phyloP scores from a whole-genome alignment of 53 echinoderm and acorn worm species.

The Glandiceps talaboti region DNA sequence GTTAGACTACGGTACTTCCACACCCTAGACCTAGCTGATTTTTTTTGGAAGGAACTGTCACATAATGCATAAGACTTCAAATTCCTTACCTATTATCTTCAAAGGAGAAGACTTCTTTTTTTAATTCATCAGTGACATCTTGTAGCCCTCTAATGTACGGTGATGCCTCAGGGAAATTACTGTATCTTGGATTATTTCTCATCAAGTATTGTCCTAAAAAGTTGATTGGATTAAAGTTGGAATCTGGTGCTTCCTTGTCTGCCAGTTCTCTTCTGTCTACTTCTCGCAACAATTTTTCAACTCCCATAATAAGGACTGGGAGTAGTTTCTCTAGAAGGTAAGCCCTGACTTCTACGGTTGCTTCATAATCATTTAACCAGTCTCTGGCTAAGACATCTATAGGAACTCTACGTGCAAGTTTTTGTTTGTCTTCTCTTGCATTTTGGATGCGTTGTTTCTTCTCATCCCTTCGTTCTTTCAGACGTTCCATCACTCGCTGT shows the following conservation, averaged over 20 bases:
- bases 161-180: conserved; percentile 96
- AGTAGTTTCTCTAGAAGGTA: conserved; percentile 89
- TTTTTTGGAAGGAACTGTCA: no score
- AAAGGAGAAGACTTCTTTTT: conserved; percentile 93
- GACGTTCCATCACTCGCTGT: conserved; percentile 72
- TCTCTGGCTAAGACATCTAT: conserved; percentile 77
- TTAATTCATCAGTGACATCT: conserved; percentile 92
- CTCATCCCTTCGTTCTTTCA: conserved; percentile 54
- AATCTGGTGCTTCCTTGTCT: conserved; percentile 42
- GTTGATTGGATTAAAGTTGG: conserved; percentile 93
- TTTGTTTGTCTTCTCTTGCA: conserved; percentile 65
- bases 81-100: conserved; percentile 83
- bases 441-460: conserved; percentile 45
- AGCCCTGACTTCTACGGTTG: conserved; percentile 84
- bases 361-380: conserved; percentile 73
- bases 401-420: conserved; percentile 66
- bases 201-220: conserved; percentile 87
- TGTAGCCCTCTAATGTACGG: conserved; percentile 82
- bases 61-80: background rate
- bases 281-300: conserved; percentile 80
- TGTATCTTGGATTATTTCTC: conserved; percentile 94
- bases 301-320: conserved; percentile 82
- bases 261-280: conserved; percentile 67
- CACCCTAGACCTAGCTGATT: no score
- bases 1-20: no score